Evolutionary conservation across 2,113 vertebrate genomes (phyloP), one percentile per base, ranked within the genome.

Genomic region (human): DNA sequence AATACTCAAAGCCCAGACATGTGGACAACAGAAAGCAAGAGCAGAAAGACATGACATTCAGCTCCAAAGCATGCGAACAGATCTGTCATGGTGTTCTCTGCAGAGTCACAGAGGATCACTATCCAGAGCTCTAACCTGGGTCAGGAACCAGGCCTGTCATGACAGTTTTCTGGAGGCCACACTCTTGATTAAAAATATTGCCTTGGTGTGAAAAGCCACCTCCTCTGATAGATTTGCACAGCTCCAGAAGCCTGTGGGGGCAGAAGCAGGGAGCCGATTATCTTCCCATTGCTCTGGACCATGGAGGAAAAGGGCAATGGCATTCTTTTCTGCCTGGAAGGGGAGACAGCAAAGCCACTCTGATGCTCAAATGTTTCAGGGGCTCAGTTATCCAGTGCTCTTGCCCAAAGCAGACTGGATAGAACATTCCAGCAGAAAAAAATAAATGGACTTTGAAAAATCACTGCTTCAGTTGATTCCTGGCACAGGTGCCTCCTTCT

Each of bases 391-490:
- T 38, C 64, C 83, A 84, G 43, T 13, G 43, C 8, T 94, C 13
- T 9, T 20, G 8, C 85, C 27, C 89, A 30, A 59, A 61, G 50
- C 5, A 23, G n/a, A 66, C 59, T 50, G 30, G 25, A 20, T 27
- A 61, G 72, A 94, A 61, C 70, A n/a, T 16, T 68, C 75, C 16
- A 43, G 25, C 12, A 61, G 25, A 20, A 38, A 78, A 17, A 45
- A 86, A 57, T 40, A 75, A 81, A 66, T 35, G 6, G 76, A 76
- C 83, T 89, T 89, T 94, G 50, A 90, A 93, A 95, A 96, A 48
- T 43, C 17, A 20, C 12, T 57, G 35, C 64, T 45, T 20, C 48
- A 27, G 6, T 64, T 43, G 43, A 12, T 55, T 89, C 45, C 52
- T 93, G 80, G 57, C 17, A 52, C 16, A n/a, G 27, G 3, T 64